Evolutionary conservation across 2,113 vertebrate genomes (phyloP).

Genomic region (Dicerorhinus sumatrensis): DNA sequence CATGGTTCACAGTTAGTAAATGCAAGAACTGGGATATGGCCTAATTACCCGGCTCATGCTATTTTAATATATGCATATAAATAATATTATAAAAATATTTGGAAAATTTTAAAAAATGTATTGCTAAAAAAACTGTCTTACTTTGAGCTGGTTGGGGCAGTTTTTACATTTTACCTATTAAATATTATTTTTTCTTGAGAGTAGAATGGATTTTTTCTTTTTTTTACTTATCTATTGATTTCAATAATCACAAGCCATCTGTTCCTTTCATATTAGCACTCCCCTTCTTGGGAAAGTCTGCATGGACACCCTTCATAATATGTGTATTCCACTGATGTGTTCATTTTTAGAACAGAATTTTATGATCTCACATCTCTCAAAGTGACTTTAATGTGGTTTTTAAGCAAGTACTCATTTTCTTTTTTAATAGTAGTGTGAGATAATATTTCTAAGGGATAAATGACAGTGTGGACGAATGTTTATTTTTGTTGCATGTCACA

Average conservation of each 20-base stretch:
- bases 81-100: background rate
- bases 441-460: constrained; percentile 53
- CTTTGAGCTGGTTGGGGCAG: background rate
- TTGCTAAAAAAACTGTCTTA: background rate
- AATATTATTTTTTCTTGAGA: background rate
- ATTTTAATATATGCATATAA: background rate
- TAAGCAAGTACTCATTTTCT: constrained; percentile 59
- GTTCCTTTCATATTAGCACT: background rate
- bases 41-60: background rate
- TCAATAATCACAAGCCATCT: background rate
- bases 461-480: constrained; percentile 27
- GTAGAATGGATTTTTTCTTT: background rate
- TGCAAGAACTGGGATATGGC: background rate
- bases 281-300: background rate
- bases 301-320: background rate
- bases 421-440: constrained; percentile 54
- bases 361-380: constrained; percentile 51
- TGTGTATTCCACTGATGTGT: background rate
- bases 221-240: background rate
- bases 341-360: constrained; percentile 59
- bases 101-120: background rate
- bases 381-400: constrained; percentile 67
- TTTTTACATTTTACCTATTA: background rate
- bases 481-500: constrained; percentile 12
- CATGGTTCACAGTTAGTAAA: background rate